Conservation (phyloP, 2,113 vertebrate species). For the Vanacampus margaritifer region DNA sequence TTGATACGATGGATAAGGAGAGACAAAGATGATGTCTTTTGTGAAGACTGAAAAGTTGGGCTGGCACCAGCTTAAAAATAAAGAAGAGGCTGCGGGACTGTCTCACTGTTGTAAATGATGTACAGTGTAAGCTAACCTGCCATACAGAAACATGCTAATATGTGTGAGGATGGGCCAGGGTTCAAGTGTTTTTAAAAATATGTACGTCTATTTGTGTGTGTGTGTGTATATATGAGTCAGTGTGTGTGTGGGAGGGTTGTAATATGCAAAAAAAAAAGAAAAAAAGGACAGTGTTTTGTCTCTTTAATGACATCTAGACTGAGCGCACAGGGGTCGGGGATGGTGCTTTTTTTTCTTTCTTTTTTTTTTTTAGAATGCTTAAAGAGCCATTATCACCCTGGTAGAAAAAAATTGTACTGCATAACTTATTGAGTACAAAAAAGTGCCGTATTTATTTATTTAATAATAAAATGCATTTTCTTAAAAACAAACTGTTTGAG, state of each 20-base stretch:
- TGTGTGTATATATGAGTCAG: constrained; percentile 1
- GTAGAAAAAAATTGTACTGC: constrained; percentile 66
- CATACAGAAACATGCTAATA: constrained; percentile 53
- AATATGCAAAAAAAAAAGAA: constrained; percentile 14
- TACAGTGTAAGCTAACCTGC: constrained; percentile 50
- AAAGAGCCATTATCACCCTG: constrained; percentile 46
- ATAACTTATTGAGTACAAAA: constrained; percentile 93
- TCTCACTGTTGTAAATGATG: constrained; percentile 53
- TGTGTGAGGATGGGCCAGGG: constrained; percentile 25
- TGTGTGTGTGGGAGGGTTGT: constrained; percentile 25
- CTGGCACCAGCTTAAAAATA: constrained; percentile 69
- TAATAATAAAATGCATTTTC: constrained; percentile 71
- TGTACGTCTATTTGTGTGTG: constrained; percentile 10
- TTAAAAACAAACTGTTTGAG: constrained; percentile 31
- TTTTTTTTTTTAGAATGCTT: constrained; percentile 17
- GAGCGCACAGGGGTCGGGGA: constrained; percentile 3
- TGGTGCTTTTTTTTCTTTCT: constrained; percentile 1
- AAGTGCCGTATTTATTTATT: constrained; percentile 92
- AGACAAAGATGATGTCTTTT: constrained; percentile 17
- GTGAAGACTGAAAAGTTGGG: constrained; percentile 71
- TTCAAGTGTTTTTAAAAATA: constrained; percentile 14
- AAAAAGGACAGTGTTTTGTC: constrained; percentile 37
- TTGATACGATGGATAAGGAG: constrained; percentile 74
- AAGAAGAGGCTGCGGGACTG: constrained; percentile 33
- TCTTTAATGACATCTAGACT: constrained; percentile 45